These are phyloP conservation scores for Cerastis rubricosa DNA, from an alignment of 2,888 invertebrate genomes.

Conservation along the genomic window DNA sequence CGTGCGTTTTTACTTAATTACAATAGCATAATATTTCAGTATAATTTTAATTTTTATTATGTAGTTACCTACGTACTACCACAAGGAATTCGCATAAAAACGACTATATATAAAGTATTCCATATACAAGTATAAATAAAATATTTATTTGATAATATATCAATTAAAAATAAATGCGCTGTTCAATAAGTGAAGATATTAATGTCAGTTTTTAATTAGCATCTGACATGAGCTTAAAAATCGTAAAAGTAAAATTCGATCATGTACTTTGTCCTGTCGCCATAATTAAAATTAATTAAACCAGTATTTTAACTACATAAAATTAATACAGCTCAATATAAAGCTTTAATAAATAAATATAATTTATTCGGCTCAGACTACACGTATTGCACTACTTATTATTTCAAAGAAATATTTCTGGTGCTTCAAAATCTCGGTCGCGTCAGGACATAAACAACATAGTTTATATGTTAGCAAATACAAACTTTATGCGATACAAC, in stretches of 20 bases:
- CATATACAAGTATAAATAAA: background rate
- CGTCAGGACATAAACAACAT: conserved; percentile 76
- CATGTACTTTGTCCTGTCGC: background rate
- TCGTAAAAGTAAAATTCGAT: conserved; percentile 18
- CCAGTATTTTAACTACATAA: background rate
- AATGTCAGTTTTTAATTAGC: conserved; percentile 22
- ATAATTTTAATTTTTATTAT: background rate
- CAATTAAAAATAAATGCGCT: background rate
- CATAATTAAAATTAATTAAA: conserved; percentile 30
- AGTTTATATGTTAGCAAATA: conserved; percentile 66
- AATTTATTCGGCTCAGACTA: conserved; percentile 40
- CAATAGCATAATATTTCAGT: background rate
- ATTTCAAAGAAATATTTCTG: conserved; percentile 67
- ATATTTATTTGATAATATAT: background rate
- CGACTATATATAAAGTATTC: background rate
- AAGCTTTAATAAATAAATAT: conserved; percentile 27
- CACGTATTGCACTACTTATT: conserved; percentile 59
- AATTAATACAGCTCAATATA: conserved; percentile 31
- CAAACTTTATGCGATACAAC: conserved; percentile 54
- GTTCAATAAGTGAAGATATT: background rate
- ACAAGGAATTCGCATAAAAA: background rate
- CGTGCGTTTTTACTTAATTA: background rate
- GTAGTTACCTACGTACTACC: background rate
- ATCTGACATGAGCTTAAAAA: conserved; percentile 3
- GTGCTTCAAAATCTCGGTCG: conserved; percentile 74